Evolutionary conservation across 1,140 invertebrate species (phyloP).

Genomic region (Drosophila nasuta): DNA sequence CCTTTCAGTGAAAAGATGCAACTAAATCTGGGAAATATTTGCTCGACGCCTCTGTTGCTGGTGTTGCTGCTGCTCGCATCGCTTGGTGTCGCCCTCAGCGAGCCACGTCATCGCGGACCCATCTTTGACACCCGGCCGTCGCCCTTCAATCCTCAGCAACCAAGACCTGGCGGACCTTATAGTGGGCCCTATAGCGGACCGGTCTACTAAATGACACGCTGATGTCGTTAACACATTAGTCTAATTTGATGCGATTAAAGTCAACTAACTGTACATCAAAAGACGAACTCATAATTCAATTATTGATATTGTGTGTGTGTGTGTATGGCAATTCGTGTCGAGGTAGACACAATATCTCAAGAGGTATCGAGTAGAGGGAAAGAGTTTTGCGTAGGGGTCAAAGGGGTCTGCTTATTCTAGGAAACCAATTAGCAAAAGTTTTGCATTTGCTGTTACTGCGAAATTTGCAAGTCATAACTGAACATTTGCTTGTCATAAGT

Average conservation of each 20-base stretch:
- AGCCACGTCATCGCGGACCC: slow-evolving; percentile 23
- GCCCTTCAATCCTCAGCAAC: slow-evolving; percentile 64
- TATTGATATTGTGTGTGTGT: slow-evolving; percentile 34
- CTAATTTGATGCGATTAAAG: slow-evolving; percentile 69
- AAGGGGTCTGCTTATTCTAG: neutral
- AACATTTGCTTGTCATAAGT: slow-evolving; percentile 39
- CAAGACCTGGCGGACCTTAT: slow-evolving; percentile 8
- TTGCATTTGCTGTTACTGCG: slow-evolving; percentile 27
- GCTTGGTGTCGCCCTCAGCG: slow-evolving; percentile 32
- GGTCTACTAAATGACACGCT: slow-evolving; percentile 12
- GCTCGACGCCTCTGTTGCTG: slow-evolving; percentile 12
- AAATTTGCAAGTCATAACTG: slow-evolving; percentile 58
- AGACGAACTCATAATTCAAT: slow-evolving; percentile 48
- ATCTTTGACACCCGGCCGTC: slow-evolving; percentile 51
- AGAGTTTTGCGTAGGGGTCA: neutral
- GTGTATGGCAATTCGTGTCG: neutral
- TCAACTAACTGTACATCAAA: slow-evolving; percentile 60
- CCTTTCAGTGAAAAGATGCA: slow-evolving; percentile 54
- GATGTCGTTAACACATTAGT: slow-evolving; percentile 67
- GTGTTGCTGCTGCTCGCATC: slow-evolving; percentile 32
- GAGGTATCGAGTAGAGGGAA: no score
- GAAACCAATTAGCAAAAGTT: slow-evolving; percentile 38
- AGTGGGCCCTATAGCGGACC: neutral
- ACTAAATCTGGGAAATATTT: slow-evolving; percentile 59
- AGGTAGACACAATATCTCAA: neutral